phyloP scores from a whole-genome alignment of 92 coral and sea anemone species.

The Umimayanthus chanpuru region DNA sequence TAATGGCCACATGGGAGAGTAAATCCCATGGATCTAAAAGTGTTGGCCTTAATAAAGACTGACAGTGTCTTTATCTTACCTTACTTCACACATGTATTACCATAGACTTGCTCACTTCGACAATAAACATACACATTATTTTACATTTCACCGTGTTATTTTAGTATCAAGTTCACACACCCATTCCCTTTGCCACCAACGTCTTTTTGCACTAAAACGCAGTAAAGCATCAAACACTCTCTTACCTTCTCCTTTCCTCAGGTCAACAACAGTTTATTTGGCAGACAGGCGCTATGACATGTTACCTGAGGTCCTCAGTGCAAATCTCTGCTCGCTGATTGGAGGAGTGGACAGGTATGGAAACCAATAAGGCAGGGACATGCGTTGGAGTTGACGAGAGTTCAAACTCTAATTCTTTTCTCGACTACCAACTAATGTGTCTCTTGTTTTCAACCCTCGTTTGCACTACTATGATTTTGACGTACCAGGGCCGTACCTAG shows the following conservation, averaged over 20 bases:
- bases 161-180: too few relatives aligned
- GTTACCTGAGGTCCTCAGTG: constrained; percentile 93
- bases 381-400: neutral
- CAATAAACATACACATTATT: too few relatives aligned
- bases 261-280: constrained; percentile 91
- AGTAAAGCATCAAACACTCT: neutral
- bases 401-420: too few relatives aligned
- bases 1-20: too few relatives aligned
- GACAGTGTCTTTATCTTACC: too few relatives aligned
- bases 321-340: constrained; percentile 83
- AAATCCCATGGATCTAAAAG: too few relatives aligned
- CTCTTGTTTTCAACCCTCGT: neutral
- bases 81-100: too few relatives aligned
- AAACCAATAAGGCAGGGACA: neutral
- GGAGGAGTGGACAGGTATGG: constrained; percentile 91
- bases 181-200: neutral
- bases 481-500: too few relatives aligned
- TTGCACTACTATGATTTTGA: neutral
- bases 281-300: constrained; percentile 93
- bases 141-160: too few relatives aligned
- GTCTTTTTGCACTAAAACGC: neutral
- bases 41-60: too few relatives aligned
- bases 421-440: neutral
- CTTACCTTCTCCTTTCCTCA: neutral
- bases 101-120: too few relatives aligned